A percentile compares a stretch with the other conserved stretches of the same genome.
Evolutionary conservation across 2,888 invertebrate species (phyloP).

Genomic region (Neocrepidodera transversa): DNA sequence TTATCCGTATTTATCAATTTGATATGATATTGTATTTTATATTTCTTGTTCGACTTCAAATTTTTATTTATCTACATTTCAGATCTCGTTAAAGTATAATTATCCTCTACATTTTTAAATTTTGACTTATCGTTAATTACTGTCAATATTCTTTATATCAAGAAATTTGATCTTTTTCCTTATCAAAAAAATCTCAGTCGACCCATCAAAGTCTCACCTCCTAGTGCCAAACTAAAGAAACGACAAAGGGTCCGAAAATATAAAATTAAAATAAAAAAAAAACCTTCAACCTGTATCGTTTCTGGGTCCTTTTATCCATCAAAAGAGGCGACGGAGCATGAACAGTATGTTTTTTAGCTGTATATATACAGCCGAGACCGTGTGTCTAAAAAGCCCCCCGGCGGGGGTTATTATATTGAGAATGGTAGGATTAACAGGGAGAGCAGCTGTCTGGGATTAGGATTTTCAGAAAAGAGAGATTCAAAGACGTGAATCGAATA

Average conservation of each 20-base stretch:
- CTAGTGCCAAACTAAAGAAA: conserved; percentile 2
- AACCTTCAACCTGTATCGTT: conserved; percentile 1
- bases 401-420: neutral
- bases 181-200: conserved; percentile 13
- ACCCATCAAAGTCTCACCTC: conserved; percentile 16
- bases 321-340: conserved; percentile 15
- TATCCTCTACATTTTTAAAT: no score
- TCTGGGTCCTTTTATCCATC: conserved; percentile 5
- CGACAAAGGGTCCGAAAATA: neutral
- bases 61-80: no score
- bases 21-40: no score
- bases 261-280: neutral
- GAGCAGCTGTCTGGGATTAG: conserved; percentile 16
- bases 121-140: no score
- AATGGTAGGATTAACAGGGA: neutral
- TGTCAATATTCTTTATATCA: no score
- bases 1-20: no score
- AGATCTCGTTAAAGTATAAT: no score
- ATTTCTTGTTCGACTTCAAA: no score
- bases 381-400: neutral
- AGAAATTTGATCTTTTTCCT: no score
- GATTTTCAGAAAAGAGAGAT: conserved; percentile 8
- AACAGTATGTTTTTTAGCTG: neutral
- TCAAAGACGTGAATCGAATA: neutral
- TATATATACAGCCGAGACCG: neutral